These are phyloP conservation scores for Macrotrachela quadricornifera DNA, from an alignment of 1,140 invertebrate genomes.

Conservation along the genomic window DNA sequence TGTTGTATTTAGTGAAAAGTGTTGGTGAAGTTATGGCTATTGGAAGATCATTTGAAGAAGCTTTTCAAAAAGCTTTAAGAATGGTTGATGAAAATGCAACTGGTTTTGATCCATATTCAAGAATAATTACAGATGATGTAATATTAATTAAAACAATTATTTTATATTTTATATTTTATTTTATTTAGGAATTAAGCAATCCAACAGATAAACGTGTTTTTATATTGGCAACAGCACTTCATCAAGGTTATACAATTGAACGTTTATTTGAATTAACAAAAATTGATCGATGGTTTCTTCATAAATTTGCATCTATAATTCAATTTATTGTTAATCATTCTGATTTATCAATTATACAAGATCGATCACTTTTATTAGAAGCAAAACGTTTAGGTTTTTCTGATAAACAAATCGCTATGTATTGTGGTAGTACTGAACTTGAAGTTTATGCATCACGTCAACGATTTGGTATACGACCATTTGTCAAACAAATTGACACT, in stretches of 20 bases:
- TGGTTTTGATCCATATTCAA: slow-evolving; percentile 75
- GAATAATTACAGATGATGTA: slow-evolving; percentile 44
- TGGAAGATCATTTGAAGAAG: slow-evolving; percentile 88
- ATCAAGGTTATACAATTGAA: slow-evolving; percentile 52
- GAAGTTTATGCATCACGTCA: slow-evolving; percentile 27
- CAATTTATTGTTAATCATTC: slow-evolving; percentile 34
- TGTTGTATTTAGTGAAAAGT: slow-evolving; percentile 91
- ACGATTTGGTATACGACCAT: slow-evolving; percentile 43
- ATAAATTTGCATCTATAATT: slow-evolving; percentile 82
- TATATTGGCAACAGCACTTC: slow-evolving; percentile 74
- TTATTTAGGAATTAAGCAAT: slow-evolving; percentile 49
- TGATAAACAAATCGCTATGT: slow-evolving; percentile 77
- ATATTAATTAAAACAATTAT: no score
- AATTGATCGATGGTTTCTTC: slow-evolving; percentile 87
- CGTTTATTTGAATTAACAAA: slow-evolving; percentile 71
- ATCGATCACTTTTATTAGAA: slow-evolving; percentile 36
- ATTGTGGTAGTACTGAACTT: slow-evolving; percentile 43
- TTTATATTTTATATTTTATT: no score
- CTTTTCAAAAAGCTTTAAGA: slow-evolving; percentile 89
- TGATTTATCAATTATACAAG: slow-evolving; percentile 2
- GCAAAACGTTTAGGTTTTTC: slow-evolving; percentile 89
- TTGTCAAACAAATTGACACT: slow-evolving; percentile 94
- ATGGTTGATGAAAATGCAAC: slow-evolving; percentile 86
- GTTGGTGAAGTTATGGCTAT: slow-evolving; percentile 99
- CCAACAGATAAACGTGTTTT: slow-evolving; percentile 94